phyloP scores from a whole-genome alignment of 2,888 invertebrate species.

The Petrophora chlorosata region DNA sequence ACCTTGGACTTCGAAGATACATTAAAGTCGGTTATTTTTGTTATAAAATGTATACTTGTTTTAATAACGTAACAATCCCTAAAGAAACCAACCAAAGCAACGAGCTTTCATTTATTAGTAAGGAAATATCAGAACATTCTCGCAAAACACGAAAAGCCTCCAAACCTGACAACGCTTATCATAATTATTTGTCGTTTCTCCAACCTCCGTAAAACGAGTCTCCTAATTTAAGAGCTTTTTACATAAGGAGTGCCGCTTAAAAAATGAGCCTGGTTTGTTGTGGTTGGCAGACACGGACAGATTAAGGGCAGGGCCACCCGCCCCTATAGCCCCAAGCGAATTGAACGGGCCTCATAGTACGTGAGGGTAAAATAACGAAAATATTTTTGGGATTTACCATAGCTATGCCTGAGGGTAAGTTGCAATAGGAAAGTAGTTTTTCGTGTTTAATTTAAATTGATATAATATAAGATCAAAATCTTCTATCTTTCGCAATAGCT shows the following conservation, averaged over 20 bases:
- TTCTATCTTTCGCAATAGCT: too few species aligned
- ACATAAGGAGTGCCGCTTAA: conserved; percentile 42
- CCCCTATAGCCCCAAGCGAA: not conserved
- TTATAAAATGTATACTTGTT: too few species aligned
- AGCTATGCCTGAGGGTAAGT: too few species aligned
- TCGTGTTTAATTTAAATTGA: too few species aligned
- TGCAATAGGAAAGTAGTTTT: too few species aligned
- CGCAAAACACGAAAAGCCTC: not conserved
- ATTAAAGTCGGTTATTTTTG: too few species aligned
- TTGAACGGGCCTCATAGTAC: not conserved
- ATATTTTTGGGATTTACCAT: conserved; percentile 8
- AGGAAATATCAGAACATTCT: too few species aligned
- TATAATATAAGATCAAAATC: too few species aligned
- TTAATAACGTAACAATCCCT: too few species aligned
- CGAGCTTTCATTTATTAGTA: too few species aligned
- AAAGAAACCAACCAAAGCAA: too few species aligned
- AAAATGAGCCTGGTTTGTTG: conserved; percentile 42
- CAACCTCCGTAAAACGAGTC: conserved; percentile 32
- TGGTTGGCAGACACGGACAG: conserved; percentile 30
- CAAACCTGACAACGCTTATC: not conserved
- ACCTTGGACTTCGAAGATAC: too few species aligned
- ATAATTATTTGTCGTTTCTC: conserved; percentile 24
- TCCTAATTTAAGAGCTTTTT: conserved; percentile 44
- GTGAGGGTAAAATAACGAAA: conserved; percentile 1
- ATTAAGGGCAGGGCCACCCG: conserved; percentile 16